Evolutionary conservation across 2,113 vertebrate genomes (phyloP), one percentile per base, ranked within the genome.

Genomic region (Podarcis muralis): DNA sequence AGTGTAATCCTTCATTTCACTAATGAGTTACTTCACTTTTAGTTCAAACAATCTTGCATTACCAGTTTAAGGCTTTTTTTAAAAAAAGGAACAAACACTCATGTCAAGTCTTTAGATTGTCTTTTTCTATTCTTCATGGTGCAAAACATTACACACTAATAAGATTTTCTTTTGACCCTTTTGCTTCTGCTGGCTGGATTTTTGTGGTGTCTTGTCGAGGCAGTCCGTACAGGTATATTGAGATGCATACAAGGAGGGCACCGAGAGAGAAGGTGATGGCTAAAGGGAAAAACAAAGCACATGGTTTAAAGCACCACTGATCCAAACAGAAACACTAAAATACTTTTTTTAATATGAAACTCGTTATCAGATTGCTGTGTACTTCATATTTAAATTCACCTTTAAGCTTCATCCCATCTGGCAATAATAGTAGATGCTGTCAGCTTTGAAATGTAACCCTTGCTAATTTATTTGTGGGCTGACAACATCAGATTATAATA

Each of bases 191-290:
- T 4, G 86, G 93, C 43, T 91, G 94, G 71, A 98, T 85, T 93
- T 95, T 98, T 76, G 96, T 98, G 6, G 98, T 98, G 91, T 99
- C 98, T 93, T 98, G 98, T 96, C 98, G 98, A 84, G 99, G 99
- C 94, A 99, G 96, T 88, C 99, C 99, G 20, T 99, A 98, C 80
- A 98, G 95, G 93, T 99, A 99, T 92, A 99, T 99, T 92, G 99
- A 99, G 93, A 99, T n/a, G 59, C 98, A 99, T 30, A 99, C 99
- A 9, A 99, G 95, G 89, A 97, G 6, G 18, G 98, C 94, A 71
- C 99, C 99, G 20, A 96, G 65, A 77, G 95, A 92, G 94, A 99
- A 99, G 0, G 96, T 97, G 65, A 96, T 12, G 12, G 98, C 99
- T 99, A 96, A 72, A 95, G n/a, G 90, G 30, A 69, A 78, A 32